Evolutionary conservation across 1,140 invertebrate genomes (phyloP).

Genomic region (Pseudomyrmex cubaensis): DNA sequence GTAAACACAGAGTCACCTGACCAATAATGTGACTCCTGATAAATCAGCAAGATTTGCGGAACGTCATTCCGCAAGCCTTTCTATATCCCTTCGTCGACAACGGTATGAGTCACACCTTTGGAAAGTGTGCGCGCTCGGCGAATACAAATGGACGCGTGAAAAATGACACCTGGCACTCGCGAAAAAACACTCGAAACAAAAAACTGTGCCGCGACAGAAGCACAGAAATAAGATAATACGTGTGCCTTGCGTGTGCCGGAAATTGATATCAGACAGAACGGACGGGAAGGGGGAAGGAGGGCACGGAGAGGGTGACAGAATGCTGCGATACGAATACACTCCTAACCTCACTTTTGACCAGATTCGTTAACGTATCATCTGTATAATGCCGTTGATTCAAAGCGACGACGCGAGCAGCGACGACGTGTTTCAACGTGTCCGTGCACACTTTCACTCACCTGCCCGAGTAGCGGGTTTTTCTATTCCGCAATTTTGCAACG

Average conservation of each 20-base stretch:
- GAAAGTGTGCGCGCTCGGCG: constrained; percentile 31
- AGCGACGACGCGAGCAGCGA: too few relatives aligned
- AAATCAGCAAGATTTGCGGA: constrained; percentile 12
- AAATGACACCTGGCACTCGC: not conserved
- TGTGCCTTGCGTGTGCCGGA: too few relatives aligned
- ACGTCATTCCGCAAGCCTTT: constrained; percentile 29
- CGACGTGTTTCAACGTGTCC: too few relatives aligned
- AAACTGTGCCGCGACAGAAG: not conserved
- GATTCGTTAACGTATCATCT: too few relatives aligned
- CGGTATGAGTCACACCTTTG: constrained; percentile 45
- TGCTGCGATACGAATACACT: too few relatives aligned
- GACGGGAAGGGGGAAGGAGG: too few relatives aligned
- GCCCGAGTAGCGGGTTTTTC: too few relatives aligned
- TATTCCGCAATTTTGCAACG: too few relatives aligned
- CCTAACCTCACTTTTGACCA: too few relatives aligned
- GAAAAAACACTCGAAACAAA: not conserved
- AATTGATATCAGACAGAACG: not conserved
- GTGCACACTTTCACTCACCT: too few relatives aligned
- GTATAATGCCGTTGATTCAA: too few relatives aligned
- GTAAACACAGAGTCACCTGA: constrained; percentile 4
- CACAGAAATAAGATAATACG: not conserved
- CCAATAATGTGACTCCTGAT: not conserved
- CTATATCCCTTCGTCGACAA: not conserved
- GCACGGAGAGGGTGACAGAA: too few relatives aligned
- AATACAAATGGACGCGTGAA: not conserved